Evolutionary conservation across 2,797 vertebrate genomes (phyloP).

Genomic region (Falco peregrinus): DNA sequence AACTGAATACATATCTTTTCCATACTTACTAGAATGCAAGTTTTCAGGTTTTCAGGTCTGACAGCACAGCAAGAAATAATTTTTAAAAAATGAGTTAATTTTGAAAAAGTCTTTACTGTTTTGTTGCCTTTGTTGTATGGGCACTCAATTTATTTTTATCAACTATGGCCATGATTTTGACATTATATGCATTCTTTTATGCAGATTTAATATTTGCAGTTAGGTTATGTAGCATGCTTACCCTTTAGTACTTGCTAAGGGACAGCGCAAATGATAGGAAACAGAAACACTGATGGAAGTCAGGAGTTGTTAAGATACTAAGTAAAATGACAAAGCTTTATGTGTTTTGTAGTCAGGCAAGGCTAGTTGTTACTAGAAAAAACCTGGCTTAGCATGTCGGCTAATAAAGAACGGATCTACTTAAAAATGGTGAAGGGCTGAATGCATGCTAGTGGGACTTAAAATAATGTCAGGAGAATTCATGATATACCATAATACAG

Average conservation of each 20-base stretch:
- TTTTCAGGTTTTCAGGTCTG: background rate
- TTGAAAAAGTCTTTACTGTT: background rate
- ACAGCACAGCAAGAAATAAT: background rate
- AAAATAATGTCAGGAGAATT: background rate
- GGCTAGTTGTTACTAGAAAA: background rate
- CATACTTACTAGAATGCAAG: background rate
- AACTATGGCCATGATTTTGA: background rate
- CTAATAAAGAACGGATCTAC: background rate
- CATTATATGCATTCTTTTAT: background rate
- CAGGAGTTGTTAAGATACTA: background rate
- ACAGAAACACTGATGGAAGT: background rate
- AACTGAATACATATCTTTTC: background rate
- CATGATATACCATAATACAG: background rate
- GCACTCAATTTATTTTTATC: slow-evolving; percentile 17
- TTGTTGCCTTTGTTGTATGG: background rate
- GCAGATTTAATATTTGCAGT: background rate
- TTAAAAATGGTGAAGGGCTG: background rate
- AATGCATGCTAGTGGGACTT: background rate
- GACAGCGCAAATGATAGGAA: background rate
- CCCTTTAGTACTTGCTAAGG: background rate
- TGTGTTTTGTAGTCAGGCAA: background rate
- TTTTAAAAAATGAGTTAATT: background rate
- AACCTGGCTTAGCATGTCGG: background rate
- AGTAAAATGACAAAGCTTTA: background rate
- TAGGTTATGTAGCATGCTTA: background rate